phyloP scores from a whole-genome alignment of 2,113 vertebrate genomes.

The Corydoras sp. region DNA sequence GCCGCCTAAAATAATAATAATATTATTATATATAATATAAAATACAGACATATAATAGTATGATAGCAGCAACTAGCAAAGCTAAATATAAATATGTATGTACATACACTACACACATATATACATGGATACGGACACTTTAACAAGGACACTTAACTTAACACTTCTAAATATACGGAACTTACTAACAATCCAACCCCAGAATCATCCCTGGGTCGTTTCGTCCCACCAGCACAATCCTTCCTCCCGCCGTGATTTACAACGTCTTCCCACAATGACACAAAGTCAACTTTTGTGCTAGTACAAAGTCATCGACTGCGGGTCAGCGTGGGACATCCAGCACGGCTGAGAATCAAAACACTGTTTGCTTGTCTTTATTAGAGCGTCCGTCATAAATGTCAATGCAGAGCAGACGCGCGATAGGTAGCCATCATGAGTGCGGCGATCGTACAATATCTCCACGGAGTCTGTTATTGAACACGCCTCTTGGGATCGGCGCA shows the following conservation, averaged over 20 bases:
- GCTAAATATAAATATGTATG: too few species aligned
- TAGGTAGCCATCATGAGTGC: conserved; percentile 37
- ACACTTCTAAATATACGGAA: too few species aligned
- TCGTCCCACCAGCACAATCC: neutral
- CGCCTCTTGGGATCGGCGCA: conserved; percentile 43
- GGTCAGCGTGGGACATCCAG: conserved; percentile 24
- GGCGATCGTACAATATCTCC: conserved; percentile 40
- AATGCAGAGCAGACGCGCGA: conserved; percentile 31
- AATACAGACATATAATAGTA: too few species aligned
- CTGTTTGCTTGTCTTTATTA: conserved; percentile 39
- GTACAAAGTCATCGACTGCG: conserved; percentile 19
- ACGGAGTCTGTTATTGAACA: conserved; percentile 46
- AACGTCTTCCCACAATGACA: conserved; percentile 25
- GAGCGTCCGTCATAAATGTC: conserved; percentile 40
- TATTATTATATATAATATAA: too few species aligned
- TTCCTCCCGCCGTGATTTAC: conserved; percentile 19
- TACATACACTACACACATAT: too few species aligned
- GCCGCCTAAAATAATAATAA: too few species aligned
- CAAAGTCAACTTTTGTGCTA: conserved; percentile 28
- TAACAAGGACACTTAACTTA: too few species aligned
- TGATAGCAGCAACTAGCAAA: too few species aligned
- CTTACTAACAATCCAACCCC: neutral
- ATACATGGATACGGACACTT: too few species aligned
- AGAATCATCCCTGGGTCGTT: neutral
- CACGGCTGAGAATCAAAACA: conserved; percentile 26